Base-by-base conservation (phyloP, 2,888 invertebrate species). In the Cetonia aurata region DNA sequence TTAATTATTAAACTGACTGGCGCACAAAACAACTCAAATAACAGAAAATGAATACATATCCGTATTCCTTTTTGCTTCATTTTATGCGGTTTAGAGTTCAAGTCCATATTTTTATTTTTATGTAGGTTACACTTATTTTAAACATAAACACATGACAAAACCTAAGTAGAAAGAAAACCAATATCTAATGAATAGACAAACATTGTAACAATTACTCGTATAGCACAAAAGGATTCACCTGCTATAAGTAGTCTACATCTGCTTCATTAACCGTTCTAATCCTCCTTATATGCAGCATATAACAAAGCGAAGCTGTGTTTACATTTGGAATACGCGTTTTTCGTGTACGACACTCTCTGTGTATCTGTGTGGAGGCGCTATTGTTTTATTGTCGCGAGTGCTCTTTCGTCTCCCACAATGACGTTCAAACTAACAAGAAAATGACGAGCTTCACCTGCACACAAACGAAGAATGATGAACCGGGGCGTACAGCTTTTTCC, bases 351-450 rank as follows among this genome's bases (percentile, higher is more conserved):
- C 44, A 31, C 60, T 52, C 41, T 37, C 15, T 65, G 55, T 33
- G 37, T n/a, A n/a, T n/a, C n/a, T n/a, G n/a, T 37, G 37, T 10
- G 37, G 37, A 37, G 37, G 8, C 50, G 50, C 50, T 53, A 65
- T 70, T 70, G 69, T 70, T 62, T 70, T 62, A 55, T 70, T 70
- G 69, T 70, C 55, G 55, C 62, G 42, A 44, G 53, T 53, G 62
- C 65, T 55, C 69, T 70, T 65, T 70, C 69, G 55, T 41, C 33
- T 4, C 55, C 48, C 55, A 70, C 65, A 70, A 62, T 62, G 62
- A 70, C 69, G 62, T 46, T 55, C 69, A 70, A 65, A 65, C 69
- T 70, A 70, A 70, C 65, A 70, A 70, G 69, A 70, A 62, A 65
- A 65, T 65, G 62, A 50, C 62, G 62, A 50, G 62, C 62, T 65